A percentile compares a stretch with the other conserved stretches of the same genome.
phyloP scores from a whole-genome alignment of 2,888 invertebrate species.

The Margaritifera margaritifera region DNA sequence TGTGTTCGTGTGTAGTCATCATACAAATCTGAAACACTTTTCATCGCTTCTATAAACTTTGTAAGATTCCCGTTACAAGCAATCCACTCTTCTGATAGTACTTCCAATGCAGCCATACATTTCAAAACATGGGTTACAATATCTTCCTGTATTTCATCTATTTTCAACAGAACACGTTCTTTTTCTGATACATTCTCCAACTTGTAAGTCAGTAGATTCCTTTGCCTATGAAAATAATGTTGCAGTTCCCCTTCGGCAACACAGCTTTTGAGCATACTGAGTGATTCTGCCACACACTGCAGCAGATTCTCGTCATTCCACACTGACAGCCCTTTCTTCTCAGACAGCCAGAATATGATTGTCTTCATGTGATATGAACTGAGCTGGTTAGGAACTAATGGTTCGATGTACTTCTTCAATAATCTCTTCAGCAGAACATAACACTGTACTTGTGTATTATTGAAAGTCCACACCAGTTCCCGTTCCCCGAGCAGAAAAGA shows the following conservation, averaged over 20 bases:
- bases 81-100: too few relatives aligned
- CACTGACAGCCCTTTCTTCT: conserved; percentile 4
- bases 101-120: neutral
- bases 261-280: conserved; percentile 1
- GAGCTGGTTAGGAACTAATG: conserved; percentile 7
- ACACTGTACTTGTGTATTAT: conserved; percentile 15
- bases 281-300: neutral
- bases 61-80: too few relatives aligned
- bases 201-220: conserved; percentile 14
- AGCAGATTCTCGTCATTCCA: conserved; percentile 10
- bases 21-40: too few relatives aligned
- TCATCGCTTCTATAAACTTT: too few relatives aligned
- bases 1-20: too few relatives aligned
- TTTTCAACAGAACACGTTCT: conserved; percentile 1
- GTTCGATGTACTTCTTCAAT: conserved; percentile 4
- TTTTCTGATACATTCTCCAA: conserved; percentile 1
- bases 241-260: neutral
- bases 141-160: neutral
- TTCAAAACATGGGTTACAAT: neutral
- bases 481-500: conserved; percentile 14
- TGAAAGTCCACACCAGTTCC: conserved; percentile 21
- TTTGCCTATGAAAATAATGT: conserved; percentile 13
- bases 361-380: conserved; percentile 19
- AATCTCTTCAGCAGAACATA: conserved; percentile 14
- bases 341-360: conserved; percentile 13